Evolutionary conservation across 30 jellyfish, hydroid and myxozoan genomes (phyloP).

Genomic region (Chironex yamaguchii): DNA sequence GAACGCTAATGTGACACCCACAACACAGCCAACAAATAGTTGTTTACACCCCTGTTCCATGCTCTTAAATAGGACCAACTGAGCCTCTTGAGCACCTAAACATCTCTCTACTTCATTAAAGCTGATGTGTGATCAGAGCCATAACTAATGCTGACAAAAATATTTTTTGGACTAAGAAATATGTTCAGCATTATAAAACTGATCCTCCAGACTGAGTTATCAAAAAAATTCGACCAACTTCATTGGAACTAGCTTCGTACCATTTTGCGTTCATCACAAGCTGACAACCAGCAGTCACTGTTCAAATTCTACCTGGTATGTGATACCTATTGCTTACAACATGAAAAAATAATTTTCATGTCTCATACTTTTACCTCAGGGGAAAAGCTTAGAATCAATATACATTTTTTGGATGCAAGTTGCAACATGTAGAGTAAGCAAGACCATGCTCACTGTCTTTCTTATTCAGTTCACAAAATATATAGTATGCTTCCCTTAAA

Average conservation of each 20-base stretch:
- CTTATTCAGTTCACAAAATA: conserved; percentile 33
- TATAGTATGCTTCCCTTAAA: conserved; percentile 54
- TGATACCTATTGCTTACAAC: conserved; percentile 38
- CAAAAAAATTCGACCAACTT: too few species aligned
- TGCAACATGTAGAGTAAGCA: conserved; percentile 15
- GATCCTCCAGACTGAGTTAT: too few species aligned
- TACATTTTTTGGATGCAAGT: neutral
- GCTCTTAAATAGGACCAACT: too few species aligned
- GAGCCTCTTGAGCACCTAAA: too few species aligned
- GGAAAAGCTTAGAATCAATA: conserved; percentile 48
- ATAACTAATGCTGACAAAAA: too few species aligned
- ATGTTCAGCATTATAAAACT: too few species aligned
- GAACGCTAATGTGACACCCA: too few species aligned
- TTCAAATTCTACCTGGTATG: conserved; percentile 38
- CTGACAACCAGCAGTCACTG: conserved; percentile 54
- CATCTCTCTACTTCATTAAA: too few species aligned
- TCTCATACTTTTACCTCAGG: conserved; percentile 69
- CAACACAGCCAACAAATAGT: too few species aligned
- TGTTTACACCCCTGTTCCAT: too few species aligned
- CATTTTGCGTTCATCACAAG: conserved; percentile 24
- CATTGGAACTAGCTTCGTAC: conserved; percentile 36
- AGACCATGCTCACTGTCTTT: conserved; percentile 32
- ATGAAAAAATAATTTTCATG: conserved; percentile 39
- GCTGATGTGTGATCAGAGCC: too few species aligned
- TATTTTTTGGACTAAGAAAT: too few species aligned